A percentile compares a stretch with the other conserved stretches of the same genome.
Evolutionary conservation across 2,113 vertebrate species (phyloP).

Genomic region (Peromyscus maniculatus): DNA sequence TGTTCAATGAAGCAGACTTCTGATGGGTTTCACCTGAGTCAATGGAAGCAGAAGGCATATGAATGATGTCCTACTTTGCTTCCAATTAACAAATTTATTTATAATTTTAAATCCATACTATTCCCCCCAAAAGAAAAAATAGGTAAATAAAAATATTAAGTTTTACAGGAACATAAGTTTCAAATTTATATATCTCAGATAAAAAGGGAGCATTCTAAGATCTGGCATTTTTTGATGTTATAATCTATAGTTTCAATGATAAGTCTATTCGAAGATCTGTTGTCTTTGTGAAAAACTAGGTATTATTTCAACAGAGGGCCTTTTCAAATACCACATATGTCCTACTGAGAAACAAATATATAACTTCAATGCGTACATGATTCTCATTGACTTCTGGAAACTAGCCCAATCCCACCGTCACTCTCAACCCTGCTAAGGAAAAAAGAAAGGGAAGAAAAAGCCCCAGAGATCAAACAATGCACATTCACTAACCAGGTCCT

Average conservation of each 20-base stretch:
- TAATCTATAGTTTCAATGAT: slow-evolving; percentile 50
- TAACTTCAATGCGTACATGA: slow-evolving; percentile 45
- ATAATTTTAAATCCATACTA: slow-evolving; percentile 21
- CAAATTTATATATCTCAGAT: slow-evolving; percentile 18
- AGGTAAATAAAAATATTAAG: background rate
- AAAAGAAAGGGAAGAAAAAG: background rate
- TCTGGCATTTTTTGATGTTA: slow-evolving; percentile 49
- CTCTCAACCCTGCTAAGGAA: background rate
- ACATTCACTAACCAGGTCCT: background rate
- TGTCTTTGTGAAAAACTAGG: slow-evolving; percentile 52
- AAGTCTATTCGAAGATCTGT: slow-evolving; percentile 49
- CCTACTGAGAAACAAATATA: slow-evolving; percentile 27
- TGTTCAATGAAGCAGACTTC: background rate
- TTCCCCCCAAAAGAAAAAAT: background rate
- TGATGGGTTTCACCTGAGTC: background rate
- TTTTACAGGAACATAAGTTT: background rate
- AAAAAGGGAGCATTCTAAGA: background rate
- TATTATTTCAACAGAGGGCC: slow-evolving; percentile 37
- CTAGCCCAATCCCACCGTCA: background rate
- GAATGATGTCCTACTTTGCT: background rate
- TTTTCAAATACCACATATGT: slow-evolving; percentile 63
- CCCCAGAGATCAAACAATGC: background rate
- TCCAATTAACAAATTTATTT: background rate
- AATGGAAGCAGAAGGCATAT: background rate
- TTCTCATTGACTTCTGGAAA: slow-evolving; percentile 51